Evolutionary conservation across 2,113 vertebrate genomes (phyloP).

Genomic region (Puntigrus tetrazona): DNA sequence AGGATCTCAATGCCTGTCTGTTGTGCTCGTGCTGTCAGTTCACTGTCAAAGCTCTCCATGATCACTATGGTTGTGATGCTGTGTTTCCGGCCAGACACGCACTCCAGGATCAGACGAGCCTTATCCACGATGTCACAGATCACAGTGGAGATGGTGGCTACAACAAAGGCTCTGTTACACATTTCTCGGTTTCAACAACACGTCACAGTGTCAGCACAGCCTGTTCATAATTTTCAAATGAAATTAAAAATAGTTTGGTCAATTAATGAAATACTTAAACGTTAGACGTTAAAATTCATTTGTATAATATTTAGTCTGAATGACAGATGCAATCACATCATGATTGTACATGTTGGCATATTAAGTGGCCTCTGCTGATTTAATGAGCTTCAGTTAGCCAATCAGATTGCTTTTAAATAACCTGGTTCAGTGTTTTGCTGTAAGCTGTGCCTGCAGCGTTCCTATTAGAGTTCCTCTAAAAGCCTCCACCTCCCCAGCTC

Average conservation of each 20-base stretch:
- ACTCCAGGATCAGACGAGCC: constrained; percentile 80
- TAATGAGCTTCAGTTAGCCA: too few species aligned
- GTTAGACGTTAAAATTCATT: neutral
- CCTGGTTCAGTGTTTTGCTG: neutral
- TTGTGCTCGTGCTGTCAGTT: constrained; percentile 78
- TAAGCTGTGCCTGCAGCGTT: neutral
- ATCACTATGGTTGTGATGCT: constrained; percentile 82
- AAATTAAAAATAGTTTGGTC: neutral
- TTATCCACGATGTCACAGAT: constrained; percentile 91
- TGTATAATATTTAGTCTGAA: too few species aligned
- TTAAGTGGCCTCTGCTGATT: too few species aligned
- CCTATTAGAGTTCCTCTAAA: neutral
- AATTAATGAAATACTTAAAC: neutral
- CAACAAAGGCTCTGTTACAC: constrained; percentile 36
- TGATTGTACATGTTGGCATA: too few species aligned
- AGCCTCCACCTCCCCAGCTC: neutral
- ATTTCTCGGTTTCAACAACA: neutral
- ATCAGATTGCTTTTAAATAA: neutral
- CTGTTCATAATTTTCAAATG: neutral
- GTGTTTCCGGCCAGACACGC: constrained; percentile 74
- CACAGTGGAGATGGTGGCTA: constrained; percentile 84
- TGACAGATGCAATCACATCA: too few species aligned
- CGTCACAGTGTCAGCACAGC: neutral
- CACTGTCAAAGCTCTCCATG: constrained; percentile 81
- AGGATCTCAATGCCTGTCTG: constrained; percentile 82